Evolutionary conservation across 2,888 invertebrate genomes (phyloP), one percentile per base, ranked within the genome.

Genomic region (Ormyrus thymus): DNA sequence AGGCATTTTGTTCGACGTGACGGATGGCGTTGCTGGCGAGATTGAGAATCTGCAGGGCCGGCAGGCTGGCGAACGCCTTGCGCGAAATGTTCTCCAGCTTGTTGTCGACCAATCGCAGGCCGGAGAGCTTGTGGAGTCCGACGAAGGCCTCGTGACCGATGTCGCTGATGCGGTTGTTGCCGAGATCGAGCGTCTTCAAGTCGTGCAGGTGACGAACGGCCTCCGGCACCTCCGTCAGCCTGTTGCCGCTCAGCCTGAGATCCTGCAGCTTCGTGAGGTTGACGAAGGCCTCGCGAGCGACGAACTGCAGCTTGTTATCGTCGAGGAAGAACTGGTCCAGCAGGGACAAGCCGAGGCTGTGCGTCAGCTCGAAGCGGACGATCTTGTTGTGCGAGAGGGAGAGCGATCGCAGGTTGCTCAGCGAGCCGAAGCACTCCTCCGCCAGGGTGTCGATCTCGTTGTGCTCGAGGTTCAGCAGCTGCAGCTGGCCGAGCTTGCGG

Each of bases 41-140:
- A 91, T 96, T 96, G 85, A 97, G 91, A 86, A 95, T 95, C 90
- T 95, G 94, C 81, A 97, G 90, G 11, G 94, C 93, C 8, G 94
- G 94, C 82, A 96, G 89, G 29, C 94, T 92, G 56, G 93, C 92
- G 89, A 96, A 95, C 82, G 94, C 94, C 86, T 94, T 95, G 87
- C 93, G 93, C 74, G 94, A 94, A 87, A 95, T 94, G 90, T 94
- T 95, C 87, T 93, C 93, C 82, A 95, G 93, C 89, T 94, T 94
- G 91, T 97, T 97, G 87, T 95, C 95, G 69, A 96, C 95, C 74
- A 97, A 90, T 66, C 96, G 92, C 77, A 97, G 90, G 13, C 95
- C 95, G 86, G 94, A 94, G 61, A 97, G 92, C 84, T 94, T 93
- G 86, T 93, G 93, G 83, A 97, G 91, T 6, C 95, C 95, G 86